phyloP scores from a whole-genome alignment of 2,113 vertebrate genomes.

The Melanotaenia duboulayi region DNA sequence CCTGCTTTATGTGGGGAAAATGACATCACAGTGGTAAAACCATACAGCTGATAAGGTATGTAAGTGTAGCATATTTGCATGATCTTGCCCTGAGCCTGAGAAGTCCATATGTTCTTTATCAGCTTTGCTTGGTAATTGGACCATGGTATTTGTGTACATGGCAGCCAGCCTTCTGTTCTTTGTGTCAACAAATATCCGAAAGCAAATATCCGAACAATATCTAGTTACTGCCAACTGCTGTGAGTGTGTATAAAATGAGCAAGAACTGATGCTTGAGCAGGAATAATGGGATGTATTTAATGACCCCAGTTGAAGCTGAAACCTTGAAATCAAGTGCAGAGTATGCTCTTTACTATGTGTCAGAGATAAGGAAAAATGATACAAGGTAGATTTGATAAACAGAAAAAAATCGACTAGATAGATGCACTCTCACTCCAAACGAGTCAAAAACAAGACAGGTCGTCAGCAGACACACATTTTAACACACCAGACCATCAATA shows the following conservation, averaged over 20 bases:
- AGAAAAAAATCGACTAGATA: conserved; percentile 20
- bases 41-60: conserved; percentile 48
- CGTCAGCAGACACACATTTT: not conserved
- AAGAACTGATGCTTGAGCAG: conserved; percentile 21
- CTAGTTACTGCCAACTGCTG: conserved; percentile 63
- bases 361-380: conserved; percentile 19
- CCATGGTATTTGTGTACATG: conserved; percentile 63
- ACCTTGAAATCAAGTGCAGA: conserved; percentile 47
- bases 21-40: conserved; percentile 67
- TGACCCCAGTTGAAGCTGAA: conserved; percentile 55
- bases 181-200: conserved; percentile 65
- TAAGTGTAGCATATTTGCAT: conserved; percentile 45
- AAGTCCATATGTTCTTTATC: conserved; percentile 67
- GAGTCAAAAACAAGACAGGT: not conserved
- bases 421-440: not conserved
- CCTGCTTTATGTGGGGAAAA: conserved; percentile 56
- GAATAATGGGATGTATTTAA: conserved; percentile 44
- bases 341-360: conserved; percentile 37
- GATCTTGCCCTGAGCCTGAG: conserved; percentile 48
- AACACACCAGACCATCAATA: not conserved
- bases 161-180: conserved; percentile 51
- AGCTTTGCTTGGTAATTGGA: conserved; percentile 57
- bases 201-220: conserved; percentile 69
- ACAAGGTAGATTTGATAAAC: conserved; percentile 22
- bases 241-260: conserved; percentile 40